Percentiles rank a stretch among this genome's conserved stretches.
Conservation (phyloP, 1,140 invertebrate species). For the Diachasmimorpha longicaudata region DNA sequence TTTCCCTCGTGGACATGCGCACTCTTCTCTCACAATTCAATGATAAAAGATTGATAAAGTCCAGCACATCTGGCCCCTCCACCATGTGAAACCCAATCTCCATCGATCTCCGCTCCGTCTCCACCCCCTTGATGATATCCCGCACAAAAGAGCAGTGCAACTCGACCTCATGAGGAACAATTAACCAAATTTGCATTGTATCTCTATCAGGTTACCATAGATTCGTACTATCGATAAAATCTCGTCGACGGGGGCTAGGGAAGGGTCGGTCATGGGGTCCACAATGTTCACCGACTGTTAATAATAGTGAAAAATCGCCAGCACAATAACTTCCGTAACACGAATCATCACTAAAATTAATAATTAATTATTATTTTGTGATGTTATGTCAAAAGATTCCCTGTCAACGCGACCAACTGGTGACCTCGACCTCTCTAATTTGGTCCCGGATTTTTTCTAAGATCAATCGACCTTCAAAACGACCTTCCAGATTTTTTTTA, state of each 20-base stretch:
- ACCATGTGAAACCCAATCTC: conserved; percentile 20
- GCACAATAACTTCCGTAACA: too few relatives aligned
- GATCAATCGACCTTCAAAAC: too few relatives aligned
- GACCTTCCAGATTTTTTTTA: too few relatives aligned
- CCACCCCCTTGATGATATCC: conserved; percentile 2
- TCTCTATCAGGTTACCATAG: conserved; percentile 53
- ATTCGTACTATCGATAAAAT: neutral
- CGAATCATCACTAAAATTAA: too few relatives aligned
- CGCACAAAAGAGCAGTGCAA: conserved; percentile 12
- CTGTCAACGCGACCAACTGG: too few relatives aligned
- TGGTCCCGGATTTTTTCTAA: too few relatives aligned
- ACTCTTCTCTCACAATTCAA: neutral
- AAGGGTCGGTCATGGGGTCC: neutral
- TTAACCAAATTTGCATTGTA: conserved; percentile 63
- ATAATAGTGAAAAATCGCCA: too few relatives aligned
- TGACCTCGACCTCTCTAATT: too few relatives aligned
- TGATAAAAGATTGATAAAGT: neutral
- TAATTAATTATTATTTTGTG: too few relatives aligned
- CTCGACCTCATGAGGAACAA: conserved; percentile 50
- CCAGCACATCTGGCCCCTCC: neutral
- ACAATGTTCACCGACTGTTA: too few relatives aligned
- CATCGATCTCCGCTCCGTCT: conserved; percentile 16
- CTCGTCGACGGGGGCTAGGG: neutral
- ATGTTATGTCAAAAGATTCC: too few relatives aligned
- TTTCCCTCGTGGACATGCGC: too few relatives aligned